Conservation (phyloP, 2,113 vertebrate species). For the Sminthopsis crassicaudata region DNA sequence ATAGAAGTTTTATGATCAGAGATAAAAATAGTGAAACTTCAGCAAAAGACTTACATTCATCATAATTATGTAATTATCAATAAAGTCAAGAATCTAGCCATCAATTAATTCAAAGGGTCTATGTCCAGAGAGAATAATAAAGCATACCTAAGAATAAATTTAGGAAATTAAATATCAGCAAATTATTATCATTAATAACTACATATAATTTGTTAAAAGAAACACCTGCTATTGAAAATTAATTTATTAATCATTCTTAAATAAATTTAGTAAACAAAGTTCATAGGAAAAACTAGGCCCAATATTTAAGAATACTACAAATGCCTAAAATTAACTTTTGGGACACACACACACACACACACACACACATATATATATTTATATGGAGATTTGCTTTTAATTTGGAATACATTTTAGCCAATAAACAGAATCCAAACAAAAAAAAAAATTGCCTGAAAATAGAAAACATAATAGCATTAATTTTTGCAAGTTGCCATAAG, state of each 20-base stretch:
- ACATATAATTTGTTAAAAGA: neutral
- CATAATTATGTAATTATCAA: neutral
- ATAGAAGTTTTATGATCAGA: neutral
- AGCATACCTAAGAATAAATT: rapidly evolving
- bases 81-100: neutral
- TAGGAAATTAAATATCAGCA: neutral
- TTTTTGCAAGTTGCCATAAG: neutral
- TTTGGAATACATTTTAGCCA: neutral
- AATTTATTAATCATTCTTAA: neutral
- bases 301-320: neutral
- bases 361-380: no score
- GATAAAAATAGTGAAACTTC: neutral
- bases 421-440: neutral
- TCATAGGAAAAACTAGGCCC: neutral
- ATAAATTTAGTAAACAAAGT: neutral
- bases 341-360: no score
- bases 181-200: neutral
- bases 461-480: neutral
- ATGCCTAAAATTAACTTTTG: neutral
- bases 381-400: neutral
- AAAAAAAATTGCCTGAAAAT: neutral
- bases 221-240: no score
- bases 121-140: neutral
- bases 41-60: neutral
- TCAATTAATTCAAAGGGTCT: neutral